These are phyloP conservation scores for Erebia epiphron DNA, from an alignment of 2,888 invertebrate genomes.

Conservation along the genomic window DNA sequence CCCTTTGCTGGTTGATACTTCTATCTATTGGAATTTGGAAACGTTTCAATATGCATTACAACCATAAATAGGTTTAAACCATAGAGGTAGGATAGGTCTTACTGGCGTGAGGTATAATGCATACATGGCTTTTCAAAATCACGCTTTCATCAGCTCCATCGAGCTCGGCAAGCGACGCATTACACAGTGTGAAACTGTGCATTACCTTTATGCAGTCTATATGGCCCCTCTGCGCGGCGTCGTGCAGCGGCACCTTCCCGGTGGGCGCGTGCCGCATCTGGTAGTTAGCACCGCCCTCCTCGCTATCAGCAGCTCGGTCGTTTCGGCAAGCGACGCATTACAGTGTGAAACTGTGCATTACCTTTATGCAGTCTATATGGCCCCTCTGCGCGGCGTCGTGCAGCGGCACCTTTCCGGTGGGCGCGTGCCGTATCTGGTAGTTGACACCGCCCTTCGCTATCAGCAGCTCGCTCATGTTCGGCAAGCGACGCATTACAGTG, in stretches of 20 bases:
- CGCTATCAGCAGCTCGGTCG: constrained; percentile 89
- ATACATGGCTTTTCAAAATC: no score
- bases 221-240: constrained; percentile 92
- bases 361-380: constrained; percentile 89
- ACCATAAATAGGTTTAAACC: no score
- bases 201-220: constrained; percentile 87
- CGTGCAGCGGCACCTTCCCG: constrained; percentile 94
- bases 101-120: no score
- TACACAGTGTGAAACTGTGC: no score
- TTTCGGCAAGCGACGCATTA: constrained; percentile 78
- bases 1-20: no score
- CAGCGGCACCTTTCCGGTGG: constrained; percentile 93
- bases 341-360: constrained; percentile 42
- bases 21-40: no score
- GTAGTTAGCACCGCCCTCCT: constrained; percentile 90
- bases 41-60: no score
- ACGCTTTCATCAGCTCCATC: constrained; percentile 57
- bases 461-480: constrained; percentile 88
- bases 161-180: constrained; percentile 82
- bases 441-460: constrained; percentile 90
- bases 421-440: constrained; percentile 92
- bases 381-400: constrained; percentile 95
- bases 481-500: constrained; percentile 57
- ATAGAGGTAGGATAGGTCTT: no score
- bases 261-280: constrained; percentile 92